Evolutionary conservation across 2,888 invertebrate species (phyloP), one percentile per base, ranked within the genome.

Genomic region (Drosophila subquinaria): DNA sequence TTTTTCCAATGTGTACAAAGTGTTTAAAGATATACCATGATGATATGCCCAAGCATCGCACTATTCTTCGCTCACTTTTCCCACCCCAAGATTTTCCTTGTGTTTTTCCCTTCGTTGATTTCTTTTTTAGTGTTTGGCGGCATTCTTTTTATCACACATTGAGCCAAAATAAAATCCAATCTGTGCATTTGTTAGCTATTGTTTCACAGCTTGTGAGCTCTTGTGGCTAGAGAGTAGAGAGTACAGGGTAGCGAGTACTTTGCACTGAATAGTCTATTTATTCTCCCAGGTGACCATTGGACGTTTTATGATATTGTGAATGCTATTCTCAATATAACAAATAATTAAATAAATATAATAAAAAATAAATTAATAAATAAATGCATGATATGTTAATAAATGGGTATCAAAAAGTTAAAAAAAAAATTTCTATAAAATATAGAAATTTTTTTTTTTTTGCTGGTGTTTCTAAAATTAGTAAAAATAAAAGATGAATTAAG

Each of bases 121-220:
- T 67, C 38, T 62, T 62, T 62, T 62, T 60, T 71, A 45, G 27
- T 55, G 43, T 56, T 61, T 64, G 61, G 68, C 76, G 69, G 76
- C 76, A 78, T 78, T 78, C 79, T 69, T 78, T 78, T 78, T 63
- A 76, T 78, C 79, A 78, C 69, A 61, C 63, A 57, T 73, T 61
- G 63, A 40, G 55, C 50, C 33, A 66, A 51, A 53, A 52, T 10
- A 36, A 52, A 40, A 50, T 52, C 10, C 6, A 15, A 47, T 50
- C 17, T 47, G 11, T 73, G 53, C 51, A 67, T 59, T 53, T 60
- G 15, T 60, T 55, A 13, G 55, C 60, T 45, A 57, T 64, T 64
- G 72, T 66, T 57, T 9, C 27, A 51, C 23, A 36, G 17, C n/a
- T 35, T 5, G 11, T 30, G 30, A 20, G 27, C n/a, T 52, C 52